Percentiles rank a stretch among this genome's conserved stretches.
phyloP scores from a whole-genome alignment of 1,140 invertebrate genomes.

The Drosophila kohkoa region DNA sequence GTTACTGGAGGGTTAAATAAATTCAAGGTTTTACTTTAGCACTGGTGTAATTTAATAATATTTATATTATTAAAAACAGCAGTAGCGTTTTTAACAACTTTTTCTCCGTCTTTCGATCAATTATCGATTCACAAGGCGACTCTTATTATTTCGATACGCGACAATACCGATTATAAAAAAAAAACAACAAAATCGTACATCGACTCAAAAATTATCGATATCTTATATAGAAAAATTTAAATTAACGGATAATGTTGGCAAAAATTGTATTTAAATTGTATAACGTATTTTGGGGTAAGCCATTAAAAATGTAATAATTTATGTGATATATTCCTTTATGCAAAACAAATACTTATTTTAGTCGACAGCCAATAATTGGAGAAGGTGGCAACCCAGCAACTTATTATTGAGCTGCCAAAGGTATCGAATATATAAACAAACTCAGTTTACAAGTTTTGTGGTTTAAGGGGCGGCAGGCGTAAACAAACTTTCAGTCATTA shows the following conservation, averaged over 20 bases:
- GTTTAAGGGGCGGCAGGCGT: slow-evolving; percentile 15
- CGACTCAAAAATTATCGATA: neutral
- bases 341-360: neutral
- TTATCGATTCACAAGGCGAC: slow-evolving; percentile 11
- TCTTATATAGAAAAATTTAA: neutral
- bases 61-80: slow-evolving; percentile 1
- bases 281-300: too few relatives aligned
- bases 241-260: neutral
- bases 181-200: neutral
- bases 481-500: slow-evolving; percentile 2
- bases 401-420: slow-evolving; percentile 12
- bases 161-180: too few relatives aligned
- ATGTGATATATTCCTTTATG: neutral
- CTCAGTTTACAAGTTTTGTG: slow-evolving; percentile 15
- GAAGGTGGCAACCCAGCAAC: slow-evolving; percentile 35
- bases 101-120: slow-evolving; percentile 7
- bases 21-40: neutral
- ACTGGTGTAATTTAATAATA: neutral
- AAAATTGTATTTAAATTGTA: neutral
- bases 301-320: neutral
- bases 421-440: slow-evolving; percentile 52
- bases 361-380: slow-evolving; percentile 8
- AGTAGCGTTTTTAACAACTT: slow-evolving; percentile 6
- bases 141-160: neutral
- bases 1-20: neutral